These are phyloP conservation scores for Lampris megalopsis DNA, from an alignment of 2,113 vertebrate genomes.

Conservation along the genomic window DNA sequence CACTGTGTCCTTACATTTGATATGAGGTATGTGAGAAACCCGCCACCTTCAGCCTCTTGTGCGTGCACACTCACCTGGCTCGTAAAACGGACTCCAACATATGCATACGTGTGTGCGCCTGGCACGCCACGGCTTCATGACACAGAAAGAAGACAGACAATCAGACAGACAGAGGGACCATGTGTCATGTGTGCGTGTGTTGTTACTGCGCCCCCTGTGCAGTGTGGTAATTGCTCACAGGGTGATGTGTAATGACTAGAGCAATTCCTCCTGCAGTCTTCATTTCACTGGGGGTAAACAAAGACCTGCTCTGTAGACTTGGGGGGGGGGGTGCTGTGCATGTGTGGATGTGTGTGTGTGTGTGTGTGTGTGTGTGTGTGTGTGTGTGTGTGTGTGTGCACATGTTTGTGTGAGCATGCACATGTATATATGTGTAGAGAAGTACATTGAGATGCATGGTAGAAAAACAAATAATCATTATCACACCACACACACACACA, in stretches of 20 bases:
- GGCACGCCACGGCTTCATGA: too few species aligned
- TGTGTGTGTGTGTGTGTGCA: slow-evolving; percentile 24
- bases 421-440: slow-evolving; percentile 37
- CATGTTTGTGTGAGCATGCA: slow-evolving; percentile 32
- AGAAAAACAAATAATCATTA: slow-evolving; percentile 60
- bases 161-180: background rate
- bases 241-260: slow-evolving; percentile 66
- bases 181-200: slow-evolving; percentile 48
- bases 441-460: slow-evolving; percentile 56
- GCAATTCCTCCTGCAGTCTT: slow-evolving; percentile 64
- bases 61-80: too few species aligned
- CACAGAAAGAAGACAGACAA: background rate
- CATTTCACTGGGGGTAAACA: slow-evolving; percentile 68
- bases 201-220: slow-evolving; percentile 60
- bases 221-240: slow-evolving; percentile 78
- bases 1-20: too few species aligned
- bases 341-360: slow-evolving; percentile 12
- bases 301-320: slow-evolving; percentile 53
- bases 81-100: too few species aligned
- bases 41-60: too few species aligned
- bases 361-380: slow-evolving; percentile 33
- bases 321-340: slow-evolving; percentile 27
- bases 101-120: too few species aligned
- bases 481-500: slow-evolving; percentile 13
- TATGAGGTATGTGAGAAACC: too few species aligned